A percentile compares a stretch with the other conserved stretches of the same genome.
These are phyloP conservation scores for Myotis vivesi DNA, from an alignment of 2,797 vertebrate species.

Conservation along the genomic window DNA sequence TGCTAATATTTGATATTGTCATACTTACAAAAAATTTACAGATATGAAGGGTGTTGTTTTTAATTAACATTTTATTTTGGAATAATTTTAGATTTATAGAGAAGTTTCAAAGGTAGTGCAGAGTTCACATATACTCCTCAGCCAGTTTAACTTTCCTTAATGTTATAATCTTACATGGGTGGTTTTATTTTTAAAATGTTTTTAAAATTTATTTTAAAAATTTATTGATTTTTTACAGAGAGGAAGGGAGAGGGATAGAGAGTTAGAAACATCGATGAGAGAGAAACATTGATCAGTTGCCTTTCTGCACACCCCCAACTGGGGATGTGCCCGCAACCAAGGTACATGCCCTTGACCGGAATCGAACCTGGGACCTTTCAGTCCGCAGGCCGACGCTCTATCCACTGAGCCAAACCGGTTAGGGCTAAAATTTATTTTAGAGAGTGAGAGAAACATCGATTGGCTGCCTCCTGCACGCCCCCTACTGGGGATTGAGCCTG, in stretches of 20 bases:
- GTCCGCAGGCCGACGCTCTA: too few relatives aligned
- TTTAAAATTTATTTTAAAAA: background rate
- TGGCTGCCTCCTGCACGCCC: background rate
- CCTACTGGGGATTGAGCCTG: background rate
- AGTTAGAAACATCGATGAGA: too few relatives aligned
- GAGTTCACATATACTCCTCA: background rate
- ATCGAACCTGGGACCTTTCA: too few relatives aligned
- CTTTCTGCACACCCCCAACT: too few relatives aligned
- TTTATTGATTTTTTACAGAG: too few relatives aligned
- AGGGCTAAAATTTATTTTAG: background rate
- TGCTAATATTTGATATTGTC: constrained; percentile 16
- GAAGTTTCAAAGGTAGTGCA: background rate
- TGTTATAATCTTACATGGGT: background rate
- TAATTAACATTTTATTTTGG: background rate
- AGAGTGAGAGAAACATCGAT: background rate
- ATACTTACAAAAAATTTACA: background rate
- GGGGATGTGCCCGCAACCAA: too few relatives aligned
- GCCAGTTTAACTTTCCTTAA: background rate
- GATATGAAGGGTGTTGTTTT: background rate
- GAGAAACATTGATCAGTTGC: too few relatives aligned
- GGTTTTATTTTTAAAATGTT: background rate
- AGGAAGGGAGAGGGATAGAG: too few relatives aligned
- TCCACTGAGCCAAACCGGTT: too few relatives aligned
- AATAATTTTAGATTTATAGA: constrained; percentile 29
- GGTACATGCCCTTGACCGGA: too few relatives aligned